These are phyloP conservation scores for Neomonachus schauinslandi DNA, from an alignment of 2,113 vertebrate genomes.

Conservation along the genomic window DNA sequence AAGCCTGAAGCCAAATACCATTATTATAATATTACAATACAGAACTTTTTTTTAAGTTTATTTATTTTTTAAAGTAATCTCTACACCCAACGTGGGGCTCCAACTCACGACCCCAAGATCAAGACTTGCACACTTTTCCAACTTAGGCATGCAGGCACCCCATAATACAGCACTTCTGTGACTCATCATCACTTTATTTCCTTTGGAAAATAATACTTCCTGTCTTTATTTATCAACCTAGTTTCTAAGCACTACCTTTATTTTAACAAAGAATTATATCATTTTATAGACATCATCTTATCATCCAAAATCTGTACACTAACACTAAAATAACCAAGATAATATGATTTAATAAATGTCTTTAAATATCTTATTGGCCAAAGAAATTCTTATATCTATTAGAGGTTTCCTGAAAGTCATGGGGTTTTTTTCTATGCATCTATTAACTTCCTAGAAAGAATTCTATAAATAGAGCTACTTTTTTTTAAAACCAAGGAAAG, in stretches of 20 bases:
- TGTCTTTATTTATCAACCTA: neutral
- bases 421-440: neutral
- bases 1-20: neutral
- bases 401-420: neutral
- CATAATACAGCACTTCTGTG: neutral
- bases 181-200: neutral
- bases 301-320: neutral
- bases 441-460: neutral
- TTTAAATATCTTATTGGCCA: neutral
- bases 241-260: neutral
- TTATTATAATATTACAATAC: neutral
- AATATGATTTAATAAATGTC: neutral
- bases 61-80: neutral
- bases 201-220: neutral
- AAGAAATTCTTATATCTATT: neutral
- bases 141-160: neutral
- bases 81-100: neutral
- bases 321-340: neutral
- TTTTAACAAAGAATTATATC: neutral
- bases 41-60: neutral
- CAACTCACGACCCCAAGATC: neutral
- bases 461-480: neutral
- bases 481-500: neutral
- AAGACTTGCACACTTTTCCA: neutral
- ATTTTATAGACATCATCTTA: neutral